Evolutionary conservation across 2,888 invertebrate species (phyloP).

Genomic region (Nowickia ferox): DNA sequence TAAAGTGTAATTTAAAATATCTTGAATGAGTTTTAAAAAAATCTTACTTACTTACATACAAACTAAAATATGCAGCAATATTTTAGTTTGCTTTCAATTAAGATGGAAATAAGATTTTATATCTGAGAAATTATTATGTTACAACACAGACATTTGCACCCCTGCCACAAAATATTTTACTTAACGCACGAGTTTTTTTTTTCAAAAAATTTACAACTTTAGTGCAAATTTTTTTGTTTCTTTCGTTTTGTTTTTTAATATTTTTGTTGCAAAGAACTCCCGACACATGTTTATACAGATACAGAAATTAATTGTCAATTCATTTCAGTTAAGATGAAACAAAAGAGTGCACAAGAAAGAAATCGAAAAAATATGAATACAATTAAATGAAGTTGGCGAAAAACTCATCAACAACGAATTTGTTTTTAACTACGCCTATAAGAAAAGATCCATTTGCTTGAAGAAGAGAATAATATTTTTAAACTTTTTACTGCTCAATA

Average conservation of each 20-base stretch:
- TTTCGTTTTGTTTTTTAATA: neutral
- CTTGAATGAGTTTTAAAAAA: conserved; percentile 12
- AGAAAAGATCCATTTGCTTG: no score
- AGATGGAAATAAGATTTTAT: conserved; percentile 47
- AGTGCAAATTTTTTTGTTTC: conserved; percentile 5
- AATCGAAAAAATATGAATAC: neutral
- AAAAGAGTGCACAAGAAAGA: neutral
- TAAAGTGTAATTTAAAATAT: conserved; percentile 7
- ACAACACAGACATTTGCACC: conserved; percentile 17
- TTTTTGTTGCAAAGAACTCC: neutral
- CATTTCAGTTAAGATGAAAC: conserved; percentile 49
- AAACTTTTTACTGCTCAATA: no score
- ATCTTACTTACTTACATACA: neutral
- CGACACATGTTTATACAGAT: conserved; percentile 68
- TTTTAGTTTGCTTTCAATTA: conserved; percentile 35
- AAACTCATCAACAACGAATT: neutral
- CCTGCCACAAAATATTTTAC: neutral
- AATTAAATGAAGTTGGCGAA: neutral
- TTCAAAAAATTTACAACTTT: conserved; percentile 39
- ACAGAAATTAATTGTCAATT: conserved; percentile 71
- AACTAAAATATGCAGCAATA: neutral
- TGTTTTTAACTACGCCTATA: neutral
- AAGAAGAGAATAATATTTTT: no score
- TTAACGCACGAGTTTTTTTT: neutral
- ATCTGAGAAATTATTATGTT: conserved; percentile 39